Conservation (phyloP, 2,113 vertebrate species). For the Elephantulus edwardii region DNA sequence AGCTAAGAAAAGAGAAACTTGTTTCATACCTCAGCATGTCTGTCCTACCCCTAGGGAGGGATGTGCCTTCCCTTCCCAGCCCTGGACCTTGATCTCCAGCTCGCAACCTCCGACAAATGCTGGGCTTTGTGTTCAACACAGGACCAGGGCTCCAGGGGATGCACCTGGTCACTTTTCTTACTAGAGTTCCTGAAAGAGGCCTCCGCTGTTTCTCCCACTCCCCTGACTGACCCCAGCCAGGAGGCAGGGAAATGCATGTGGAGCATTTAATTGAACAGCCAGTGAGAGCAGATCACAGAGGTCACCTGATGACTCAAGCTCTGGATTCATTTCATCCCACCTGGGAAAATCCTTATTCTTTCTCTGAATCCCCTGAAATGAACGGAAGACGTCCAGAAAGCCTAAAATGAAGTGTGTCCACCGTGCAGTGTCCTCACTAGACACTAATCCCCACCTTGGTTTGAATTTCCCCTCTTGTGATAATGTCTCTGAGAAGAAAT, state of each 20-base stretch:
- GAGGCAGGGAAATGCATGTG: conserved; percentile 33
- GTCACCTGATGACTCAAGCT: conserved; percentile 43
- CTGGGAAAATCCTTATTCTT: neutral
- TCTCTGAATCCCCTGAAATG: neutral
- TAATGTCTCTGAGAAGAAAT: neutral
- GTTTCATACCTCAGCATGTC: neutral
- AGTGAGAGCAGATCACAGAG: neutral
- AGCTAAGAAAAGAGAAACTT: neutral
- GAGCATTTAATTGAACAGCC: neutral
- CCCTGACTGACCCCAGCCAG: neutral
- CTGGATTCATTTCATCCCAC: neutral
- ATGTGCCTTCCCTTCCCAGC: too few relatives aligned
- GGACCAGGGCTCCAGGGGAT: neutral
- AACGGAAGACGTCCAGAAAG: conserved; percentile 1
- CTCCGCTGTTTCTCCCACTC: neutral
- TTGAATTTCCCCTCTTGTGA: conserved; percentile 26
- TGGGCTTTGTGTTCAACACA: neutral
- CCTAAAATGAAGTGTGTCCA: conserved; percentile 34
- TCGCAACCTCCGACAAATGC: accelerated
- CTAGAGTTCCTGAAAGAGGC: conserved; percentile 24
- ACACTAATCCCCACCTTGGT: neutral
- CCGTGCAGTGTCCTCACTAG: neutral
- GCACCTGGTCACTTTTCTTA: neutral
- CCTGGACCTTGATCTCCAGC: too few relatives aligned
- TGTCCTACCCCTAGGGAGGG: neutral